phyloP scores from a whole-genome alignment of 2,888 invertebrate species.

The Scaptomyza cyrtandrae region DNA sequence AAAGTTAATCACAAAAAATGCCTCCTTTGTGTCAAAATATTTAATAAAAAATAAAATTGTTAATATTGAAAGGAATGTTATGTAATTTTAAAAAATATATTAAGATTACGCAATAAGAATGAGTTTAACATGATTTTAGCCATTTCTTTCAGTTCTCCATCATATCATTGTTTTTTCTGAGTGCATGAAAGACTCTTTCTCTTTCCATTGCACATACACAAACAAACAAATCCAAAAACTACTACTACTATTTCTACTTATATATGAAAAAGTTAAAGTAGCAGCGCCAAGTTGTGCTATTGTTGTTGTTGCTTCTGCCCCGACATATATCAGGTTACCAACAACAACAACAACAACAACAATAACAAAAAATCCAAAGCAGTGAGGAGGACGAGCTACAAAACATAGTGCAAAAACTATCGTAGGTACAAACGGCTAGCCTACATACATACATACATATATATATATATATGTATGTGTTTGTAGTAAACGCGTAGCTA shows the following conservation, averaged over 20 bases:
- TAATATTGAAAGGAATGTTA: no score
- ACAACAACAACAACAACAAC: constrained; percentile 40
- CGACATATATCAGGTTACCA: constrained; percentile 76
- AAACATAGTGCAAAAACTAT: constrained; percentile 67
- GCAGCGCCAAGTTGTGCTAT: constrained; percentile 61
- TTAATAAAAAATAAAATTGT: no score
- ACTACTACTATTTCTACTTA: constrained; percentile 21
- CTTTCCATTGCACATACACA: background rate
- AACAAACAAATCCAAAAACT: background rate
- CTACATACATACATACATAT: constrained; percentile 3
- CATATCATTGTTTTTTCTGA: background rate
- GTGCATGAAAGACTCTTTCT: constrained; percentile 1
- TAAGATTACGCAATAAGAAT: no score
- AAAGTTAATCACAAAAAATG: no score
- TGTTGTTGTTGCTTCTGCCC: constrained; percentile 24
- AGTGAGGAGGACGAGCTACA: constrained; percentile 47
- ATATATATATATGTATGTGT: no score
- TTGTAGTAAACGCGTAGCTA: constrained; percentile 11
- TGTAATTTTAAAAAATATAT: no score
- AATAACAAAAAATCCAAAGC: constrained; percentile 26
- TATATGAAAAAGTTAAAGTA: constrained; percentile 74
- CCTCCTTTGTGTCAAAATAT: no score
- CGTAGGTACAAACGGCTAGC: constrained; percentile 51
- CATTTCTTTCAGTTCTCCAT: no score
- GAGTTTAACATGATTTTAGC: no score